A percentile compares a stretch with the other conserved stretches of the same genome.
phyloP scores from a whole-genome alignment of 2,888 invertebrate species.

The Rapana venosa region DNA sequence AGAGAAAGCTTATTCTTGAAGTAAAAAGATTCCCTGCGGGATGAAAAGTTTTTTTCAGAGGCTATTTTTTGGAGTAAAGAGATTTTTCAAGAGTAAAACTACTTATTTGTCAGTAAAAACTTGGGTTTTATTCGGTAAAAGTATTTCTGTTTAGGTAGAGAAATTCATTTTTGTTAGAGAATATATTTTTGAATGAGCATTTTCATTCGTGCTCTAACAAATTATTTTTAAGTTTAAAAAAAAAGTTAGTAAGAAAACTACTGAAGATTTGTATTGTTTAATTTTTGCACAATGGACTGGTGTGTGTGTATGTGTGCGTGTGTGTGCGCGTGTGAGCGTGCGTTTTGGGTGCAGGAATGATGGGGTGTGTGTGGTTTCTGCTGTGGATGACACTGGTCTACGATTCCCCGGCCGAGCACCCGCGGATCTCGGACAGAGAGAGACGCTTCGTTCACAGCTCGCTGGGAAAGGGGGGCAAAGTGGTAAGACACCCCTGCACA shows the following conservation, averaged over 20 bases:
- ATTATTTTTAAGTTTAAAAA: neutral
- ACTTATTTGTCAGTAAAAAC: too few species aligned
- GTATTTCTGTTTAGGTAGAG: too few species aligned
- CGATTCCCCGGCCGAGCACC: constrained; percentile 81
- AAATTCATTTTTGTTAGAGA: too few species aligned
- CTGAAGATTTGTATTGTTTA: neutral
- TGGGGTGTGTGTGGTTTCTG: constrained; percentile 79
- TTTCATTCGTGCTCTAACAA: neutral
- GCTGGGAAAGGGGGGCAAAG: neutral
- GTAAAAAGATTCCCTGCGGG: too few species aligned
- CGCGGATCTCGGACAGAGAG: neutral
- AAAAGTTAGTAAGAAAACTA: neutral
- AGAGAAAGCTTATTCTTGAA: neutral
- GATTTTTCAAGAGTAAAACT: too few species aligned
- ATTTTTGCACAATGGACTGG: neutral
- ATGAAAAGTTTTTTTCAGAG: too few species aligned
- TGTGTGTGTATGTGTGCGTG: neutral
- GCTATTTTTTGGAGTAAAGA: too few species aligned
- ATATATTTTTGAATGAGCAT: too few species aligned
- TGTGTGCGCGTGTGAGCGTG: too few species aligned
- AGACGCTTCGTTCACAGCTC: neutral
- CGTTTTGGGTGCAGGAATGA: constrained; percentile 44
- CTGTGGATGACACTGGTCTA: constrained; percentile 80
- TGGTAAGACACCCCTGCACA: too few species aligned
- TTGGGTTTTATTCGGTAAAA: too few species aligned